Conservation (phyloP, 1,140 invertebrate species). For the Brachystomella parvula region DNA sequence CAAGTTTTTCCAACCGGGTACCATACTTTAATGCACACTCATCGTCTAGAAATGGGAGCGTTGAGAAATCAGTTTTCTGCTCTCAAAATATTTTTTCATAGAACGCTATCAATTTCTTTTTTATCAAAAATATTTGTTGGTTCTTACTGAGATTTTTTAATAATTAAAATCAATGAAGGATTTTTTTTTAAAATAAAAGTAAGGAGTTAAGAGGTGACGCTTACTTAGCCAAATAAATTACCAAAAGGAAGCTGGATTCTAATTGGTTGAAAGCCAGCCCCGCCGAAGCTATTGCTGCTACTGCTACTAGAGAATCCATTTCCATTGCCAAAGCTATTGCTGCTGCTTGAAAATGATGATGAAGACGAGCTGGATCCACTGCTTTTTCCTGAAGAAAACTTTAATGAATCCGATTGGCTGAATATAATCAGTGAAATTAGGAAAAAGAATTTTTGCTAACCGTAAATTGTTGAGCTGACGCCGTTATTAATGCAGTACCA, state of each 20-base stretch:
- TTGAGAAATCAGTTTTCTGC: too few species aligned
- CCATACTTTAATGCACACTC: too few species aligned
- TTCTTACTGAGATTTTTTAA: neutral
- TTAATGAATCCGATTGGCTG: too few species aligned
- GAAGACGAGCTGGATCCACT: too few species aligned
- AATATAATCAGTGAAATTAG: neutral
- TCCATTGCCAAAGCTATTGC: neutral
- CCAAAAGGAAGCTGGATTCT: neutral
- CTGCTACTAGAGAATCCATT: neutral
- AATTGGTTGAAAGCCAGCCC: neutral
- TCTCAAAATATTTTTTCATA: too few species aligned
- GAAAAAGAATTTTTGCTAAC: neutral
- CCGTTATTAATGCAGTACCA: slow-evolving; percentile 18
- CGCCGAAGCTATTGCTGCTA: neutral
- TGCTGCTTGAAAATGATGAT: too few species aligned
- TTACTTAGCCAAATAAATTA: neutral
- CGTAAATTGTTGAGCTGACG: slow-evolving; percentile 9
- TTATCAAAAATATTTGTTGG: too few species aligned
- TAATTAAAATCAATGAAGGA: neutral
- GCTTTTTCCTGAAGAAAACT: neutral
- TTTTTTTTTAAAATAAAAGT: neutral
- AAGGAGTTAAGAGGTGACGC: neutral
- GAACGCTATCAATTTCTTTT: too few species aligned
- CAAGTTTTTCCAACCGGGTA: too few species aligned
- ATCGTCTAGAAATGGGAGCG: too few species aligned